Conservation (phyloP, 2,888 invertebrate species). For the Philonicus albiceps region DNA sequence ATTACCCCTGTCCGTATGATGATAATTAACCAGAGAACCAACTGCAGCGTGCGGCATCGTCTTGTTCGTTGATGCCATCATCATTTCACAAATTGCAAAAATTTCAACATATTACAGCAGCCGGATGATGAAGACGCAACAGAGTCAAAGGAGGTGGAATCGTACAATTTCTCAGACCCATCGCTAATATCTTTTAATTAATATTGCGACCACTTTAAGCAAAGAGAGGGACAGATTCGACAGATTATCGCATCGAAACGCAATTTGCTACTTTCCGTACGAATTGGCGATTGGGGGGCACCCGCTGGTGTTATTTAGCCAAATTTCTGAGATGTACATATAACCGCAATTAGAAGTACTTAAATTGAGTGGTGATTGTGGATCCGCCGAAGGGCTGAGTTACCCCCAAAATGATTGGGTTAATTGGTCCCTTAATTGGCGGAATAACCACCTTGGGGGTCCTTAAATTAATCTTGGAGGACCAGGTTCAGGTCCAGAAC, state of each 20-base stretch:
- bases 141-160: not conserved
- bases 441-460: not conserved
- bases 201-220: not conserved
- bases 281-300: not conserved
- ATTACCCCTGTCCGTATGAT: not conserved
- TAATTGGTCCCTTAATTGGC: not conserved
- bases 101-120: not conserved
- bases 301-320: not conserved
- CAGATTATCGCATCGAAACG: not conserved
- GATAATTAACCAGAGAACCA: not conserved
- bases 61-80: not conserved
- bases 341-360: constrained; percentile 17
- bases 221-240: not conserved
- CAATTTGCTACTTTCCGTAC: not conserved
- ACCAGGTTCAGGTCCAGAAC: not conserved
- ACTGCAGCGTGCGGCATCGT: not conserved
- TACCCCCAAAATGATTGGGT: not conserved
- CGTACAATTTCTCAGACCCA: not conserved
- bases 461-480: not conserved
- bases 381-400: not conserved
- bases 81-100: not conserved
- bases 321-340: constrained; percentile 31
- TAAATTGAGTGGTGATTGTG: not conserved
- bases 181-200: constrained; percentile 3
- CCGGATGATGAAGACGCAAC: not conserved